phyloP scores from a whole-genome alignment of 2,113 vertebrate species.

The Rhizomys pruinosus region DNA sequence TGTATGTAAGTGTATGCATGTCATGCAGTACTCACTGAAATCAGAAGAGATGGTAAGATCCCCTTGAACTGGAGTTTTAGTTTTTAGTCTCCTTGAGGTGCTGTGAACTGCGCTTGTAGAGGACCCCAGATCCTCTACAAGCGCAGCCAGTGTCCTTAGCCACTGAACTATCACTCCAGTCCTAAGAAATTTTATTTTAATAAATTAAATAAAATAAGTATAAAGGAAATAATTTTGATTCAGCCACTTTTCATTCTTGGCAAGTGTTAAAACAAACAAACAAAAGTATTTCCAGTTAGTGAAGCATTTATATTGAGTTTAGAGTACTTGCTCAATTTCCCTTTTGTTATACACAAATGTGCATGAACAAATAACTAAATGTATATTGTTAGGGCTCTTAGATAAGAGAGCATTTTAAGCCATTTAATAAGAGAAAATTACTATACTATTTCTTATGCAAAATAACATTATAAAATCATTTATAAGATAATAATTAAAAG shows the following conservation, averaged over 20 bases:
- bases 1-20: too few relatives aligned
- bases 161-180: too few relatives aligned
- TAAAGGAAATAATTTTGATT: neutral
- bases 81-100: too few relatives aligned
- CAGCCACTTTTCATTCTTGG: neutral
- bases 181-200: conserved; percentile 45
- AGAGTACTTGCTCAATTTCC: neutral
- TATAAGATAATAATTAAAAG: neutral
- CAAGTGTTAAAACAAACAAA: conserved; percentile 51
- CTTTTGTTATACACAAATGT: neutral
- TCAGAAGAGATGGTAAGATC: too few relatives aligned
- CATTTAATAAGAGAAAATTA: neutral
- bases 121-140: too few relatives aligned
- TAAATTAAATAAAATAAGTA: conserved; percentile 63
- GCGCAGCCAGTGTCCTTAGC: too few relatives aligned
- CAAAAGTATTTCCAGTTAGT: neutral
- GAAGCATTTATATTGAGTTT: neutral
- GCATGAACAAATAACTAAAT: neutral
- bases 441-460: neutral
- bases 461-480: neutral
- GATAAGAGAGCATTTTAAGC: neutral
- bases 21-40: too few relatives aligned
- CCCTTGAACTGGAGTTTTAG: too few relatives aligned
- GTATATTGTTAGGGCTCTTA: neutral
- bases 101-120: too few relatives aligned